Percentiles rank a stretch among this genome's conserved stretches.
phyloP scores from a whole-genome alignment of 2,113 vertebrate genomes.

The Coreoperca whiteheadi region DNA sequence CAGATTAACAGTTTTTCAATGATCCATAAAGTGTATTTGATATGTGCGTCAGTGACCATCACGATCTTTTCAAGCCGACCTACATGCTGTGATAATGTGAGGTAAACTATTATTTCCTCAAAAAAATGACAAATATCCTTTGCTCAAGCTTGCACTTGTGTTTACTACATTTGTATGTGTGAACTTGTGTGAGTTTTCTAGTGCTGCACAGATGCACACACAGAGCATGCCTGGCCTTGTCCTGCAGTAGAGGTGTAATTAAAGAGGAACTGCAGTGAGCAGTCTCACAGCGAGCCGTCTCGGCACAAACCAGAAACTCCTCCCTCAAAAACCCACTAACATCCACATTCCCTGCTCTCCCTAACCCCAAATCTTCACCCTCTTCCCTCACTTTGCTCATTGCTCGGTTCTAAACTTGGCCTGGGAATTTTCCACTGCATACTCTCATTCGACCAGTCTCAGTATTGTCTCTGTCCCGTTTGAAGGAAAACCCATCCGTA shows the following conservation, averaged over 20 bases:
- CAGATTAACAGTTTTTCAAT: not conserved
- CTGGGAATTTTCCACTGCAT: constrained; percentile 69
- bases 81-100: not conserved
- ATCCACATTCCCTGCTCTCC: constrained; percentile 63
- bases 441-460: constrained; percentile 10
- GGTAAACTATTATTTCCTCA: constrained; percentile 46
- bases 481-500: constrained; percentile 11
- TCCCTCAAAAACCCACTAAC: constrained; percentile 77
- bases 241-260: constrained; percentile 75
- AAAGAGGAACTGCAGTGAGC: constrained; percentile 72
- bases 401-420: constrained; percentile 55
- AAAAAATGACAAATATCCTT: constrained; percentile 43
- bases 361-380: constrained; percentile 66
- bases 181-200: constrained; percentile 30
- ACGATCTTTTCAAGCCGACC: constrained; percentile 2
- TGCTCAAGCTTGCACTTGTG: constrained; percentile 43
- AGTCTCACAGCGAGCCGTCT: constrained; percentile 59
- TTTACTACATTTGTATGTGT: constrained; percentile 29
- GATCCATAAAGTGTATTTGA: not conserved
- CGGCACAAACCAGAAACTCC: constrained; percentile 76
- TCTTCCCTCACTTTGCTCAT: constrained; percentile 53
- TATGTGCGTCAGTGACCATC: not conserved
- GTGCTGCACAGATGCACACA: constrained; percentile 12
- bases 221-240: constrained; percentile 78
- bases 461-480: constrained; percentile 17